A percentile compares a stretch with the other conserved stretches of the same genome.
Evolutionary conservation across 1,140 invertebrate species (phyloP).

Genomic region (Homalodisca vitripennis): DNA sequence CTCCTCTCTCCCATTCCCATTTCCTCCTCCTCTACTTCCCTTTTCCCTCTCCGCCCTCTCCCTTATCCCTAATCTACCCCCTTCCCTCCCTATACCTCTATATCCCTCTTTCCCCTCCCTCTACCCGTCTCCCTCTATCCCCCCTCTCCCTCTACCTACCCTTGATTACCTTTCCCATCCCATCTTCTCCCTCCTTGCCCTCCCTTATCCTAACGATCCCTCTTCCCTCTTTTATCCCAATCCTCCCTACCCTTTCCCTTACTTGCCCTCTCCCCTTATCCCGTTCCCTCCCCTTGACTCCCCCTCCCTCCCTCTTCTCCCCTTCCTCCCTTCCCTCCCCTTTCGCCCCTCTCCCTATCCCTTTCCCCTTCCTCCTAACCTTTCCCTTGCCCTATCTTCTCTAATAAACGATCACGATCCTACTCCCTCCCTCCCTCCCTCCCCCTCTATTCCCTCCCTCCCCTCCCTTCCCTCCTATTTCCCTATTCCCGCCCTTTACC

Average conservation of each 20-base stretch:
- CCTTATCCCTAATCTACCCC: no score
- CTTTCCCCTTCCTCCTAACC: neutral
- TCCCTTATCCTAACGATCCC: no score
- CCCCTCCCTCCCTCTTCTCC: neutral
- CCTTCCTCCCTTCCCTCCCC: neutral
- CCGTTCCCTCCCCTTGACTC: neutral
- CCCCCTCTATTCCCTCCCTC: no score
- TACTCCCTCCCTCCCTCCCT: neutral
- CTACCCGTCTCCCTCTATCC: neutral
- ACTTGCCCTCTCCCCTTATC: neutral
- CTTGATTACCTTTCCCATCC: neutral
- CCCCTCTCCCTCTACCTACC: neutral
- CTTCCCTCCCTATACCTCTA: neutral
- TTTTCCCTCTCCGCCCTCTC: neutral
- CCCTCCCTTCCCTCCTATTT: neutral
- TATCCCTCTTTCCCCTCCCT: neutral
- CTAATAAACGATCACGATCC: neutral
- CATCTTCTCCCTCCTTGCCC: neutral
- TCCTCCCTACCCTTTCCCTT: neutral
- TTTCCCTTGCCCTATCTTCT: neutral
- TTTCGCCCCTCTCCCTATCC: neutral
- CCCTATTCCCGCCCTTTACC: neutral
- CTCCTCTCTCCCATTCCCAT: neutral
- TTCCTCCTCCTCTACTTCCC: neutral
- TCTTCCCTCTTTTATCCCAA: neutral